Conservation (phyloP, 2,888 invertebrate species). For the Sinohyriopsis cumingii region DNA sequence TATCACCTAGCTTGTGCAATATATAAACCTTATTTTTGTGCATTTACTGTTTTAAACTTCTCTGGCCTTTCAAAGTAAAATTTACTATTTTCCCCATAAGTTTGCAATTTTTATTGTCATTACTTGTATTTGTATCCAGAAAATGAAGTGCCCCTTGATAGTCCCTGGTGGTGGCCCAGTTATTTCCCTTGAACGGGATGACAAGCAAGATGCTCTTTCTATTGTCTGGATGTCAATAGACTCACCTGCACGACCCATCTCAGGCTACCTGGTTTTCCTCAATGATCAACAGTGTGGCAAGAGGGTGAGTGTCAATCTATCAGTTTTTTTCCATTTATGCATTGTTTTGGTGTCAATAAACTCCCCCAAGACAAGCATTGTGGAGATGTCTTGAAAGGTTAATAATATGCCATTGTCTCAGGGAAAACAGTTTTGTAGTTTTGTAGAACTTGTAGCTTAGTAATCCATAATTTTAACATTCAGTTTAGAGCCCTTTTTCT, state of each 20-base stretch:
- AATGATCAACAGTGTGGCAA: slow-evolving; percentile 70
- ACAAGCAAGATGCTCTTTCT: slow-evolving; percentile 61
- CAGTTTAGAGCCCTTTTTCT: too few species aligned
- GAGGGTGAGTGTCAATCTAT: slow-evolving; percentile 51
- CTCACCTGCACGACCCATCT: slow-evolving; percentile 55
- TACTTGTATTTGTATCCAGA: slow-evolving; percentile 37
- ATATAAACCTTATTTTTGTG: too few species aligned
- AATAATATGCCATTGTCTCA: too few species aligned
- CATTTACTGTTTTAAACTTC: too few species aligned
- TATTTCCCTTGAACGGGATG: slow-evolving; percentile 67
- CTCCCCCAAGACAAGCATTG: background rate
- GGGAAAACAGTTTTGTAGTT: too few species aligned
- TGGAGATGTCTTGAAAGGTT: too few species aligned
- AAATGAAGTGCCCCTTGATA: slow-evolving; percentile 60
- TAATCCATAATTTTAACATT: too few species aligned
- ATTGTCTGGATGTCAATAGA: slow-evolving; percentile 70
- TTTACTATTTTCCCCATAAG: background rate
- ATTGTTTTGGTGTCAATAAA: background rate
- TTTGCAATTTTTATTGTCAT: background rate
- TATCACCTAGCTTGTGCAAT: too few species aligned
- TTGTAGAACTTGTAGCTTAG: too few species aligned
- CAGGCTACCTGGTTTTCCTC: slow-evolving; percentile 70
- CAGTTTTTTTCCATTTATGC: background rate
- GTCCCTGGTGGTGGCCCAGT: slow-evolving; percentile 67
- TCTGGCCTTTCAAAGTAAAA: background rate